These are phyloP conservation scores for Coranthus polyacanthus DNA, from an alignment of 2,797 vertebrate genomes.

Conservation along the genomic window DNA sequence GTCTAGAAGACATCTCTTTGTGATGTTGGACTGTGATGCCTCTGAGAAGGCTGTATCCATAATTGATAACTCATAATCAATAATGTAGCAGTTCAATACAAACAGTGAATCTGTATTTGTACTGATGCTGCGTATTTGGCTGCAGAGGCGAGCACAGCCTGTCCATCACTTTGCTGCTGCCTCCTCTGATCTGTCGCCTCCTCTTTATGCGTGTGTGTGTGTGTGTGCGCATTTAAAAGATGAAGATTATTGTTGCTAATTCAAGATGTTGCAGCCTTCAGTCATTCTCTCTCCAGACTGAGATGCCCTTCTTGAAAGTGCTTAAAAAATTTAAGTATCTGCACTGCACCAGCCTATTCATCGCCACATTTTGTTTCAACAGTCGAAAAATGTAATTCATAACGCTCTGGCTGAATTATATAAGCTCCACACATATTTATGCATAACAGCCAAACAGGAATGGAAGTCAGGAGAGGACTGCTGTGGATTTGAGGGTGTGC, in stretches of 20 bases:
- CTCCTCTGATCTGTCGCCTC: slow-evolving; percentile 62
- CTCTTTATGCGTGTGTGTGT: slow-evolving; percentile 22
- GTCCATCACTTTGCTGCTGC: slow-evolving; percentile 59
- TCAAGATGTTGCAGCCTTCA: slow-evolving; percentile 72
- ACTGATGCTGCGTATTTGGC: slow-evolving; percentile 64
- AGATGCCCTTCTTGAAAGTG: slow-evolving; percentile 72
- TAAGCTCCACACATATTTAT: slow-evolving; percentile 69
- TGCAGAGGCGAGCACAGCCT: slow-evolving; percentile 54
- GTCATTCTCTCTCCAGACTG: slow-evolving; percentile 62
- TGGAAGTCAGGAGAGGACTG: slow-evolving; percentile 29
- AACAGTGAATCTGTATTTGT: slow-evolving; percentile 76
- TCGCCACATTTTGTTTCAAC: slow-evolving; percentile 68
- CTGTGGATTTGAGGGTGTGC: slow-evolving; percentile 53
- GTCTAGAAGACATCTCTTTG: slow-evolving; percentile 61
- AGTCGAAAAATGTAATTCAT: slow-evolving; percentile 78
- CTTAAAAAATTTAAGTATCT: slow-evolving; percentile 83
- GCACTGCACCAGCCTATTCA: slow-evolving; percentile 84
- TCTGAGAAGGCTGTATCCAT: slow-evolving; percentile 74
- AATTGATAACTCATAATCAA: slow-evolving; percentile 79
- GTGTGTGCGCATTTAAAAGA: slow-evolving; percentile 57
- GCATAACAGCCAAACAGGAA: slow-evolving; percentile 60
- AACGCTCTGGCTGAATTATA: slow-evolving; percentile 70
- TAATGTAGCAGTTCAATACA: slow-evolving; percentile 83
- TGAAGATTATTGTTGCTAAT: slow-evolving; percentile 79
- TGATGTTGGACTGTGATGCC: slow-evolving; percentile 69